Base-by-base conservation (phyloP, 2,113 vertebrate species). In the Sphaerodactylus townsendi region DNA sequence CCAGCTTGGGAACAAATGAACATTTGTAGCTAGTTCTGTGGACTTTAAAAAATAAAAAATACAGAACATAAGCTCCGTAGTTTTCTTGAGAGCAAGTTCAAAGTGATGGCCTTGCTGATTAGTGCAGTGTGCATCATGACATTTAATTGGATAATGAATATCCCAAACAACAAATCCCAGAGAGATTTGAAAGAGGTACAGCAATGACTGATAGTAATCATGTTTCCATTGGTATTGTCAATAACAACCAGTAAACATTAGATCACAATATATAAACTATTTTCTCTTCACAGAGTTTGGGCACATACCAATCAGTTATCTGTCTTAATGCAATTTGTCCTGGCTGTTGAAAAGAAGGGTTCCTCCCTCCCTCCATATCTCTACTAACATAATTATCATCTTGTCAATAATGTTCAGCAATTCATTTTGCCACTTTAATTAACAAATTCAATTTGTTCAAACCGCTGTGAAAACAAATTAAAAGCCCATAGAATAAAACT, bases 381-480 rank as follows among this genome's bases (percentile, higher is more conserved):
- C 97, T 93, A 95, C 97, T 98, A 99, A 99, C 97, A 95, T 97
- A 98, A 98, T 99, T 98, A 98, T 97, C 98, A 98, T 98, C 97
- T 98, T 97, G 97, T 99, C 98, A 99, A 98, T 99, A 99, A 98
- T 97, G 97, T 97, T 99, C 97, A 98, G 98, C 97, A 98, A 99
- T 99, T 99, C 98, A 99, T 99, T 99, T 99, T 98, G 97, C 97
- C 95, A 97, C 97, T 98, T 99, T 99, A 99, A 99, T 99, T 99
- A 99, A 99, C 98, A 99, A 99, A 99, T 99, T 99, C 96, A 99
- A 99, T 99, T 99, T 99, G 97, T 97, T 98, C 94, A 96, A 98
- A 98, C 97, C 78, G 85, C 98, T 99, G 98, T 99, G 98, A 99
- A 99, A 99, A 99, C 98, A 99, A 99, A 99, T 99, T 99, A 99